Base-by-base conservation (phyloP, 2,797 vertebrate genomes). In the Clamator glandarius region DNA sequence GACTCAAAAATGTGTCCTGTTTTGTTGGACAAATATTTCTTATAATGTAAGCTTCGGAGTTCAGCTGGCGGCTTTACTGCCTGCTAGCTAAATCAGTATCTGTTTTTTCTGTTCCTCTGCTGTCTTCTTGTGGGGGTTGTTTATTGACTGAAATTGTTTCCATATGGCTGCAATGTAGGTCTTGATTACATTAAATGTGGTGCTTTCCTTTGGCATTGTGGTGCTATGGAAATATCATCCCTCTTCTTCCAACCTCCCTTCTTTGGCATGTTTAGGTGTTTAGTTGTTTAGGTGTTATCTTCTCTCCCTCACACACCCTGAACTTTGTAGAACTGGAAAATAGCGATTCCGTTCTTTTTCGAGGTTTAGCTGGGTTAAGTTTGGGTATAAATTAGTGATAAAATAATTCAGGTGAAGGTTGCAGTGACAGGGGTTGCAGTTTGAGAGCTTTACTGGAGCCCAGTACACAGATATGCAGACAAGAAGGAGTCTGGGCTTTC, bases 111-210 rank as follows among this genome's bases (percentile, higher is more conserved):
- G 77, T 44, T 95, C 83, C 90, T 96, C 86, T 48, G 73, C 87
- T 87, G 80, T 82, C 92, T 79, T 93, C 89, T 92, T 91, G 87
- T 79, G 39, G 85, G 80, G 92, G 78, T 95, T 96, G 94, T 89
- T 97, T 97, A 96, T 96, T 97, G 97, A 89, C 89, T 96, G 92
- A 94, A 97, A 96, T 96, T 94, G 96, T 95, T 97, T 96, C 96
- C 96, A 97, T 97, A 90, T 97, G 97, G 94, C 96, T 95, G 90
- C 87, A 57, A 14, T 31, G 77, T 94, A 94, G 96, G 76, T 86
- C 87, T 90, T 97, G 96, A 97, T 97, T 96, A 83, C 90, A 95
- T 97, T 97, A 97, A 95, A 96, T 4, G 8, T 84, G 84, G 92
- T 28, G 51, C 82, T 97, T 97, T 96, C 96, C 95, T 96, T 91